Evolutionary conservation across 2,888 invertebrate genomes (phyloP).

Genomic region (Cryptus viduatorius): DNA sequence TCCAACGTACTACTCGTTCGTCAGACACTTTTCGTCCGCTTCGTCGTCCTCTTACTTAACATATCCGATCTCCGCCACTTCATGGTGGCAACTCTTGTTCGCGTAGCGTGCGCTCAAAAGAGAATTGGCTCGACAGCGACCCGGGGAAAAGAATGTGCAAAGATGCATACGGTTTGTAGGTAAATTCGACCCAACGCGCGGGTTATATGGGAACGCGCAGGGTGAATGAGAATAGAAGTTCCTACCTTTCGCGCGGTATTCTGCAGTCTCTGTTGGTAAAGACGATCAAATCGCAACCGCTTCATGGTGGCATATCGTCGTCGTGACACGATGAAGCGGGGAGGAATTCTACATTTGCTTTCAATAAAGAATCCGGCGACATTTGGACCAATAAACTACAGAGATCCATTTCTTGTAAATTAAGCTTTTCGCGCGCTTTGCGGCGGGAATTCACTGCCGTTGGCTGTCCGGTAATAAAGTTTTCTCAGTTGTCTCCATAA

Average conservation of each 20-base stretch:
- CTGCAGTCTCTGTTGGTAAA: background rate
- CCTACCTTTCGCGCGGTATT: slow-evolving; percentile 5
- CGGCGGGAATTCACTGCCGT: too few relatives aligned
- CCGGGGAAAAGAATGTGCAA: slow-evolving; percentile 10
- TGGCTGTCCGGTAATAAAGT: too few relatives aligned
- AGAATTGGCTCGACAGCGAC: slow-evolving; percentile 24
- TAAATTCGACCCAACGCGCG: slow-evolving; percentile 23
- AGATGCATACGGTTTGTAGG: slow-evolving; percentile 24
- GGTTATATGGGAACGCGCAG: slow-evolving; percentile 37
- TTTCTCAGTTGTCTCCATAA: too few relatives aligned
- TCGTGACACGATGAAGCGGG: slow-evolving; percentile 24
- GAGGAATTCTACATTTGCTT: background rate
- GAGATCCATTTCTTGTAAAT: too few relatives aligned
- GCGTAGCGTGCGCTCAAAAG: slow-evolving; percentile 8
- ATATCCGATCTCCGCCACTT: slow-evolving; percentile 58
- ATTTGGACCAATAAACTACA: too few relatives aligned
- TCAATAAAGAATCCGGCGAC: background rate
- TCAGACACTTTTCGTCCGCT: slow-evolving; percentile 3
- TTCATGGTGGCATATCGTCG: slow-evolving; percentile 38
- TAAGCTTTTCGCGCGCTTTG: too few relatives aligned
- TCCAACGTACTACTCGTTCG: slow-evolving; percentile 6
- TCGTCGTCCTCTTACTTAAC: slow-evolving; percentile 39
- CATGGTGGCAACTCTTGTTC: slow-evolving; percentile 44
- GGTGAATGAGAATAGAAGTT: slow-evolving; percentile 48
- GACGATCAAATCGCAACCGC: slow-evolving; percentile 44